Conservation (phyloP, 2,113 vertebrate species). For the Pelecanus crispus region DNA sequence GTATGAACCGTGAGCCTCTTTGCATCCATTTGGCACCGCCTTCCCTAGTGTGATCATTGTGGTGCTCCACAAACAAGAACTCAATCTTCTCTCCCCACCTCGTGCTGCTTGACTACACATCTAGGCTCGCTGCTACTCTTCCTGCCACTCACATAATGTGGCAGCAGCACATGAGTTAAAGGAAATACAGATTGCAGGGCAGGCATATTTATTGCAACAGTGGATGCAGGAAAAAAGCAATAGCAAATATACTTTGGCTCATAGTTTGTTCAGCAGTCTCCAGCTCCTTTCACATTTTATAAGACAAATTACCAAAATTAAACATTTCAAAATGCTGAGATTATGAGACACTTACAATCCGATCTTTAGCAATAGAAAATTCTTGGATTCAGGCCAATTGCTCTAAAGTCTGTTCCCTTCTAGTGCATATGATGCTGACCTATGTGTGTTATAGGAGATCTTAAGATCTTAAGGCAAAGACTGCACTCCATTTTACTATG, state of each 20-base stretch:
- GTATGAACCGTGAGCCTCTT: neutral
- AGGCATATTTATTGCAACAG: slow-evolving; percentile 19
- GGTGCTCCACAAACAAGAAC: neutral
- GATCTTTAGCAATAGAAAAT: neutral
- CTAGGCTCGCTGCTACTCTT: neutral
- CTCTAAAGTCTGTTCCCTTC: neutral
- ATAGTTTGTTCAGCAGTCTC: neutral
- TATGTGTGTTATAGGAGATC: neutral
- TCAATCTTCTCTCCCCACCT: neutral
- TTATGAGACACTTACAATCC: neutral
- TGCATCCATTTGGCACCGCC: neutral
- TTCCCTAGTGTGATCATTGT: neutral
- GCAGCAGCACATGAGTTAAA: neutral
- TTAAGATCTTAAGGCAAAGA: neutral
- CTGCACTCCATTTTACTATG: neutral
- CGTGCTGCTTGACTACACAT: rapidly evolving
- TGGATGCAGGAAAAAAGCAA: neutral
- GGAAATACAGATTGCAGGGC: neutral
- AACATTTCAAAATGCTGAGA: slow-evolving; percentile 15
- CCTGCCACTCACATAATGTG: neutral
- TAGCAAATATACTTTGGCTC: neutral
- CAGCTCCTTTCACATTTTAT: neutral
- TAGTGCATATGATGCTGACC: neutral
- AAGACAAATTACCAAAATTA: neutral
- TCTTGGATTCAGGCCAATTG: neutral